Percentiles rank a stretch among this genome's conserved stretches.
Evolutionary conservation across 2,888 invertebrate genomes (phyloP).

Genomic region (Leucoma salicis): DNA sequence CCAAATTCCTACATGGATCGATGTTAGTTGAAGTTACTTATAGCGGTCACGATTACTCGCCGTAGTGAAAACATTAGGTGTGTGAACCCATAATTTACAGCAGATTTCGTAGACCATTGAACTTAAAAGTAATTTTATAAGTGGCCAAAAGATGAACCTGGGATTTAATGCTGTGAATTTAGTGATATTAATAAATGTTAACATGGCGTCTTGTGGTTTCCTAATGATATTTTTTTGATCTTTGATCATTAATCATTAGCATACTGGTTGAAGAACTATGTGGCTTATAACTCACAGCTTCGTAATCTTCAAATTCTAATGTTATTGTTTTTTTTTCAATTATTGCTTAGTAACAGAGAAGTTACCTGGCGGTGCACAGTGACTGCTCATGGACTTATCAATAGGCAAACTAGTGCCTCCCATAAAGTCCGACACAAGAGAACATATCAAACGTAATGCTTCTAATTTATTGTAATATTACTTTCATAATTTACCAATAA

Average conservation of each 20-base stretch:
- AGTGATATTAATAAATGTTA: constrained; percentile 55
- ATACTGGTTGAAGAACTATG: background rate
- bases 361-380: too few relatives aligned
- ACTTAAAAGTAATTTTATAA: constrained; percentile 68
- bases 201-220: constrained; percentile 57
- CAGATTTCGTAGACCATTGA: constrained; percentile 73
- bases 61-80: constrained; percentile 74
- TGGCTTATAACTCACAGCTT: too few relatives aligned
- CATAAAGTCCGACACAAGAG: too few relatives aligned
- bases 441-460: too few relatives aligned
- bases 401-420: too few relatives aligned
- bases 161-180: constrained; percentile 56
- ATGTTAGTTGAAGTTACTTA: constrained; percentile 61
- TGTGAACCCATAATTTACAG: constrained; percentile 77
- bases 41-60: constrained; percentile 68
- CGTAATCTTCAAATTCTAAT: too few relatives aligned
- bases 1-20: constrained; percentile 69
- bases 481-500: too few relatives aligned
- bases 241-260: constrained; percentile 13
- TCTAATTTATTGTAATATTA: too few relatives aligned
- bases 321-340: too few relatives aligned
- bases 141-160: constrained; percentile 58
- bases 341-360: too few relatives aligned
- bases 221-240: constrained; percentile 44
- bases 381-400: too few relatives aligned